Evolutionary conservation across 1,140 invertebrate genomes (phyloP).

Genomic region (Bombus pascuorum): DNA sequence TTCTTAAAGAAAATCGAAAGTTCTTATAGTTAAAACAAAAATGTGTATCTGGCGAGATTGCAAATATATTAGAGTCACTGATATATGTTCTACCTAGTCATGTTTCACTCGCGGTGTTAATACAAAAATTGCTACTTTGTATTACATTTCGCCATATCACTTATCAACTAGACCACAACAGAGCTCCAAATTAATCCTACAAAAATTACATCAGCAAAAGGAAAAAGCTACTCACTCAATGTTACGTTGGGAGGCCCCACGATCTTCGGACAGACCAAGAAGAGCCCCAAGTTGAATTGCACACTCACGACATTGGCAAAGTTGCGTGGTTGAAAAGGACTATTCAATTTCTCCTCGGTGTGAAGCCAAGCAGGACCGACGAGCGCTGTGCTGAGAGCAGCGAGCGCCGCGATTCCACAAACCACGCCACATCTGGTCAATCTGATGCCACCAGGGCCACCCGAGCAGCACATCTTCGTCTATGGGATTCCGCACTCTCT

Average conservation of each 20-base stretch:
- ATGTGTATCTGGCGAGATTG: too few relatives aligned
- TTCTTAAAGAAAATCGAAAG: too few relatives aligned
- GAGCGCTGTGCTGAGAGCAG: constrained; percentile 77
- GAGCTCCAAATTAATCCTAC: neutral
- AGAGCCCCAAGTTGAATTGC: constrained; percentile 79
- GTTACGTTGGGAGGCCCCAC: constrained; percentile 78
- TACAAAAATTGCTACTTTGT: too few relatives aligned
- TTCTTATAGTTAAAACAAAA: too few relatives aligned
- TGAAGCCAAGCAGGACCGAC: constrained; percentile 80
- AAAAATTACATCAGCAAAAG: neutral
- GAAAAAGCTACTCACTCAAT: constrained; percentile 73
- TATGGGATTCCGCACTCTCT: neutral
- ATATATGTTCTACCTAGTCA: too few relatives aligned
- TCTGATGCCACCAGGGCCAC: constrained; percentile 73
- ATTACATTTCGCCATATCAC: too few relatives aligned
- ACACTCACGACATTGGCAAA: constrained; percentile 72
- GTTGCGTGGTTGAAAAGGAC: constrained; percentile 72
- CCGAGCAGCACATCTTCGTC: constrained; percentile 77
- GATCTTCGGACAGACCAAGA: constrained; percentile 78
- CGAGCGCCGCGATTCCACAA: constrained; percentile 79
- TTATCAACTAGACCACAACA: too few relatives aligned
- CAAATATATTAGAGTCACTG: too few relatives aligned
- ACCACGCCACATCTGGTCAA: constrained; percentile 80
- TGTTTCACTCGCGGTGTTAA: too few relatives aligned
- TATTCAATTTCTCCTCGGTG: constrained; percentile 77